These are phyloP conservation scores for Sciaenops ocellatus DNA, from an alignment of 2,797 vertebrate species.

Conservation along the genomic window DNA sequence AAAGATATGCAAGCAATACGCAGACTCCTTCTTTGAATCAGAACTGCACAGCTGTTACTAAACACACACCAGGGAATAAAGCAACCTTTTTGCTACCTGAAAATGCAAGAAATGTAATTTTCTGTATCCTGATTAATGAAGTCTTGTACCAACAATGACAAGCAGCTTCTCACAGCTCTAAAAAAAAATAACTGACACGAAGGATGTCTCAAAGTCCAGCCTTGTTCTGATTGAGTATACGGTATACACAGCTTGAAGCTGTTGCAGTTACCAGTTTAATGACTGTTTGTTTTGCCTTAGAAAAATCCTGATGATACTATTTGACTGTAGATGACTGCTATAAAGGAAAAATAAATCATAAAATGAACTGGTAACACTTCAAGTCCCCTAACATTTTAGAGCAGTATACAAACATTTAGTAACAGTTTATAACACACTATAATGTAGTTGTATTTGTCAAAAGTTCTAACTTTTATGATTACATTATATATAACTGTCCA, in stretches of 20 bases:
- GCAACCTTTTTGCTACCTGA: constrained; percentile 11
- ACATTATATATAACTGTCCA: neutral
- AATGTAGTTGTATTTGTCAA: neutral
- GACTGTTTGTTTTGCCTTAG: constrained; percentile 2
- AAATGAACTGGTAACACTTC: neutral
- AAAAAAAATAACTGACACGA: neutral
- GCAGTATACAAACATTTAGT: neutral
- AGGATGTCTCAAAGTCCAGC: neutral
- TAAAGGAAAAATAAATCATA: neutral
- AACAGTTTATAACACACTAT: neutral
- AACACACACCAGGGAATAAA: constrained; percentile 24
- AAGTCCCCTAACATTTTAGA: neutral
- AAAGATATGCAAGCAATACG: neutral
- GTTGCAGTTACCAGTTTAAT: constrained; percentile 1
- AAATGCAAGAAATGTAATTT: constrained; percentile 10
- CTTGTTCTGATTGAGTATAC: neutral
- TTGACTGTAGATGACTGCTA: constrained; percentile 15
- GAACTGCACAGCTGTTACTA: constrained; percentile 7
- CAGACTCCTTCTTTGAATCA: neutral
- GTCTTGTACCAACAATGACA: neutral
- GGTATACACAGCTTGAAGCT: neutral
- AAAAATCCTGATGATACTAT: constrained; percentile 1
- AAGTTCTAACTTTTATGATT: neutral
- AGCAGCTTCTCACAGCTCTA: neutral
- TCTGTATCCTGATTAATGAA: neutral